Evolutionary conservation across 2,888 invertebrate species (phyloP).

Genomic region (Selenia dentaria): DNA sequence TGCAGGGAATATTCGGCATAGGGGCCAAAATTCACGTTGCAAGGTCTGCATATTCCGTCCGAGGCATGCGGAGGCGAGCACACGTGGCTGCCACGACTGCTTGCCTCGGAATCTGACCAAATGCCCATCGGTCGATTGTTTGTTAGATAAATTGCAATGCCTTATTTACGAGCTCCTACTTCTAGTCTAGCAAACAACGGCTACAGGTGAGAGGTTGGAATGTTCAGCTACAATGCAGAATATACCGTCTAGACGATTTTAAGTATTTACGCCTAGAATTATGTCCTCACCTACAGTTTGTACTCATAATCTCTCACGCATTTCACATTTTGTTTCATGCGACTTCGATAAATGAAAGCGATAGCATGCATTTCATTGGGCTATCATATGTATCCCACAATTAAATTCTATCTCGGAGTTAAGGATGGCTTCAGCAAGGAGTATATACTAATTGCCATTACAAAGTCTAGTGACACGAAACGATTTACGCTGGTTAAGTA

Average conservation of each 20-base stretch:
- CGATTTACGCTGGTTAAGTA: constrained; percentile 55
- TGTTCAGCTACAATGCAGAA: constrained; percentile 3
- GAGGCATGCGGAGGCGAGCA: constrained; percentile 78
- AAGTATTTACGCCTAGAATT: neutral
- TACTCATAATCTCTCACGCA: constrained; percentile 1
- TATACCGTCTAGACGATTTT: constrained; percentile 4
- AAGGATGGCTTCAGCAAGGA: constrained; percentile 21
- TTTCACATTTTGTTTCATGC: constrained; percentile 1
- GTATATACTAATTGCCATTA: constrained; percentile 33
- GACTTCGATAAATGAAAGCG: neutral
- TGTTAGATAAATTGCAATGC: constrained; percentile 76
- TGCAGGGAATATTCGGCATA: constrained; percentile 77
- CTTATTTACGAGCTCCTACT: constrained; percentile 72
- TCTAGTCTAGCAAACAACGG: constrained; percentile 14
- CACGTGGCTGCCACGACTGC: constrained; percentile 78
- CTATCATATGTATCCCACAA: constrained; percentile 3
- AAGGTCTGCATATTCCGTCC: constrained; percentile 72
- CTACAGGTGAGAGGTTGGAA: constrained; percentile 26
- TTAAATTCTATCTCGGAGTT: constrained; percentile 12
- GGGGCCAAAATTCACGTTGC: constrained; percentile 74
- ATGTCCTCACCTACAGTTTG: neutral
- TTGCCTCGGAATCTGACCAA: constrained; percentile 79
- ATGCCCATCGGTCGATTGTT: constrained; percentile 80
- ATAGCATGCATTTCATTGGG: constrained; percentile 1
- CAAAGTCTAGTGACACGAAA: constrained; percentile 42